Evolutionary conservation across 2,113 vertebrate genomes (phyloP), one percentile per base, ranked within the genome.

Genomic region (Origma solitaria): DNA sequence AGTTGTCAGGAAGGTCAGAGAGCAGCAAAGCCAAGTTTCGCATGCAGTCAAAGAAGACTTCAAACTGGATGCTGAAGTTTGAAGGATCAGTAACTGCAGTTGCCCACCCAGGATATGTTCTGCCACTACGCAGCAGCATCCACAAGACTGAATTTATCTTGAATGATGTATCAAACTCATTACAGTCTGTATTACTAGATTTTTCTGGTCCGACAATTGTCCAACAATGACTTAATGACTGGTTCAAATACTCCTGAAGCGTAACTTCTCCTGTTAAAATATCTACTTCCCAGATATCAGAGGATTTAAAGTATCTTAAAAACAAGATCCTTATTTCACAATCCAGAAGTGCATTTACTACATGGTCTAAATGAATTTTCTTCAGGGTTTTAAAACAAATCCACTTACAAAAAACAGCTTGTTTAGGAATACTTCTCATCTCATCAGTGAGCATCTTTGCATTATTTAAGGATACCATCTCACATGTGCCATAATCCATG

Each of bases 51-150:
- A 98, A 96, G 30, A 96, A 97, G 58, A 98, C 91, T 64, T 98
- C 98, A 62, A 98, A 96, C 64, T 98, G 96, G 57, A 99, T 38
- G 13, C 69, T 98, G 85, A 99, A 99, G n/a, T 98, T 91, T 3
- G 95, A 98, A 42, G 99, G 99, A 70, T 98, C 98, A 28, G 86
- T 97, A 84, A 98, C 92, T 37, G 96, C 95, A 54, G 97, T 97
- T 35, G 97, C 97, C 92, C 98, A 98, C 10, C 98, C 98, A 35
- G 30, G 57, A 79, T 98, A 98, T 1, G 20, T 93, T 24, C 78
- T 83, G 77, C 97, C 96, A 16, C 75, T 92, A n/a, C 96, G 88
- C 40, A 99, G 68, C 10, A 96, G 89, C 14, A 49, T 82, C 87
- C 98, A 97, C 11, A 56, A 62, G 82, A 96, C 22, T 19, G 81